These are phyloP conservation scores for Antennarius striatus DNA, from an alignment of 2,113 vertebrate genomes.

Conservation along the genomic window DNA sequence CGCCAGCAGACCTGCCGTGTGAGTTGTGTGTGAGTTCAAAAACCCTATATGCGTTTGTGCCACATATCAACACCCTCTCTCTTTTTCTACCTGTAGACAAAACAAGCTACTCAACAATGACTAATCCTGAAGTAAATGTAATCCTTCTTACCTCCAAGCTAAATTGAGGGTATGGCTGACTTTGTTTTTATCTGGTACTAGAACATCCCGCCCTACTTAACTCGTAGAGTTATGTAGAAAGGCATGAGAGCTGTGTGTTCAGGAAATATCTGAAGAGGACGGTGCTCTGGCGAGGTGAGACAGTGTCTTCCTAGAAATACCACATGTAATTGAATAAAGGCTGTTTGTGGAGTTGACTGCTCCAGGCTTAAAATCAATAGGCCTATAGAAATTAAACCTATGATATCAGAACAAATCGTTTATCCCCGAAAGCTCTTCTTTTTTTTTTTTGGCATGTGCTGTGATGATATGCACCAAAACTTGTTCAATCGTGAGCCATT, in stretches of 20 bases:
- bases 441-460: too few relatives aligned
- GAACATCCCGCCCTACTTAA: constrained; percentile 86
- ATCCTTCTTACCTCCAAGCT: constrained; percentile 83
- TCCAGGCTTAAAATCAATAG: too few relatives aligned
- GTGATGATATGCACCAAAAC: too few relatives aligned
- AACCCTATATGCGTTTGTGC: constrained; percentile 9
- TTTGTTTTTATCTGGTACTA: constrained; percentile 80
- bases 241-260: constrained; percentile 14
- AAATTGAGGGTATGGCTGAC: constrained; percentile 80
- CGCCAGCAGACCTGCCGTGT: constrained; percentile 2
- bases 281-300: constrained; percentile 49
- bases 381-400: too few relatives aligned
- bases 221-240: constrained; percentile 66
- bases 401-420: too few relatives aligned
- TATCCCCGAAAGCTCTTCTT: too few relatives aligned
- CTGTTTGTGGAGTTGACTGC: too few relatives aligned
- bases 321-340: constrained; percentile 1
- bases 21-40: constrained; percentile 10
- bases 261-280: background rate
- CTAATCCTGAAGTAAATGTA: constrained; percentile 80
- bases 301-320: constrained; percentile 25
- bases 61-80: constrained; percentile 10
- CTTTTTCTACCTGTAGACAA: constrained; percentile 76
- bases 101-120: constrained; percentile 81
- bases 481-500: too few relatives aligned